A percentile compares a stretch with the other conserved stretches of the same genome.
Conservation (phyloP, 2,888 invertebrate species). For the Biston betularia region DNA sequence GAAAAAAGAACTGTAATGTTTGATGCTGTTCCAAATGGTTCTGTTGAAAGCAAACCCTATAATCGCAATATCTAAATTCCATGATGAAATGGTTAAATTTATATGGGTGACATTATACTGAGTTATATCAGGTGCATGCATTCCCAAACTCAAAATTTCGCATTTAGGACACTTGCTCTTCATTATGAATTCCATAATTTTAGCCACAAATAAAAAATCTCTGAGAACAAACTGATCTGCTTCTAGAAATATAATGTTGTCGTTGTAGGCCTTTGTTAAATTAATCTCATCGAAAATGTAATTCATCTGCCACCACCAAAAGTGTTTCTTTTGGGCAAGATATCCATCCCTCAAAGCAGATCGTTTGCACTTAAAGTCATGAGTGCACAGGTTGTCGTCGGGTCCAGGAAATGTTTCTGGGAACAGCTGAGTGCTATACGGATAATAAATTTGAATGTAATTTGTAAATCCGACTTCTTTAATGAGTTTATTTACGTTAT, state of each 20-base stretch:
- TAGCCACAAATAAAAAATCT: slow-evolving; percentile 56
- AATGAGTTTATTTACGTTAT: slow-evolving; percentile 46
- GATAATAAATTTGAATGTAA: slow-evolving; percentile 60
- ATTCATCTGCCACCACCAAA: slow-evolving; percentile 67
- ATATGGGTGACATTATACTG: slow-evolving; percentile 40
- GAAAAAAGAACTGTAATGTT: slow-evolving; percentile 49
- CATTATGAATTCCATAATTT: slow-evolving; percentile 44
- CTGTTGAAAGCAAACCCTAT: slow-evolving; percentile 60
- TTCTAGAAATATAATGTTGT: slow-evolving; percentile 52
- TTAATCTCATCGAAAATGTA: slow-evolving; percentile 58
- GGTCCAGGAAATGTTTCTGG: slow-evolving; percentile 58
- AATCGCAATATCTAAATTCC: slow-evolving; percentile 45
- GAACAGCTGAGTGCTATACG: slow-evolving; percentile 58
- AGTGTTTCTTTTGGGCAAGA: slow-evolving; percentile 57
- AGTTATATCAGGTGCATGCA: slow-evolving; percentile 40
- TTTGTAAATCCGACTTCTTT: slow-evolving; percentile 48
- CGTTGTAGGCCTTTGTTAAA: slow-evolving; percentile 39
- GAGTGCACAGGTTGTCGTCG: slow-evolving; percentile 51
- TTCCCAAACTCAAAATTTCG: slow-evolving; percentile 58
- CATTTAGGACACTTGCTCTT: slow-evolving; percentile 50
- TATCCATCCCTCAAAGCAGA: slow-evolving; percentile 44
- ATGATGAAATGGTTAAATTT: slow-evolving; percentile 47
- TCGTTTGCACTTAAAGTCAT: slow-evolving; percentile 50
- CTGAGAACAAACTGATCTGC: slow-evolving; percentile 56
- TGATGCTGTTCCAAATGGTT: slow-evolving; percentile 56